Evolutionary conservation across 2,797 vertebrate genomes (phyloP).

Genomic region (Acipenser ruthenus): DNA sequence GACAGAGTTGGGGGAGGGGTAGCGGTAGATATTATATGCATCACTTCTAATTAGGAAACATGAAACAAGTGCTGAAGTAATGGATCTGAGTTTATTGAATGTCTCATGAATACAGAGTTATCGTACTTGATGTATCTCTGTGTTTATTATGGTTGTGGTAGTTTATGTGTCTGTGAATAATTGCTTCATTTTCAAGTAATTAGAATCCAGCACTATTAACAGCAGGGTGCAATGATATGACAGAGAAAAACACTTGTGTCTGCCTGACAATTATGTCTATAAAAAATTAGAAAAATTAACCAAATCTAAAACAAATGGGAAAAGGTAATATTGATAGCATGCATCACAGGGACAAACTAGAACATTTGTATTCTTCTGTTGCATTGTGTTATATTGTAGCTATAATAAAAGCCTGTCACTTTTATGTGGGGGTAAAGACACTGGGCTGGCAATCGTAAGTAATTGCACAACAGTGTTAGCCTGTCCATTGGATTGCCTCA

Average conservation of each 20-base stretch:
- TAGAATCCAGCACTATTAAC: slow-evolving; percentile 55
- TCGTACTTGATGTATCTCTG: slow-evolving; percentile 13
- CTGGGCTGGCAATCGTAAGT: no score
- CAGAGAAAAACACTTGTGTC: slow-evolving; percentile 51
- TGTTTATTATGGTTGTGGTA: slow-evolving; percentile 35
- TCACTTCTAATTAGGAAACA: neutral
- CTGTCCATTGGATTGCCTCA: no score
- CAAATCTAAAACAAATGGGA: no score
- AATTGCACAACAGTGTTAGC: no score
- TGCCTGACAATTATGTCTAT: slow-evolving; percentile 50
- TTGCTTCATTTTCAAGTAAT: slow-evolving; percentile 59
- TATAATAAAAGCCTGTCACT: no score
- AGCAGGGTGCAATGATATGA: slow-evolving; percentile 53
- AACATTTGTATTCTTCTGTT: no score
- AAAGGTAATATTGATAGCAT: no score
- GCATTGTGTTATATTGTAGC: no score
- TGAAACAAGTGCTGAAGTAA: neutral
- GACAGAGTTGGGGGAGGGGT: no score
- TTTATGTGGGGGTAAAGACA: no score
- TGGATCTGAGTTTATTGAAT: neutral
- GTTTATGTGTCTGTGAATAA: slow-evolving; percentile 50
- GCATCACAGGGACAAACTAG: no score
- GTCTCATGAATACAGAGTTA: neutral
- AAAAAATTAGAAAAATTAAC: slow-evolving; percentile 22
- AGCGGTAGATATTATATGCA: neutral